Evolutionary conservation across 1,140 invertebrate species (phyloP), one percentile per base, ranked within the genome.

Genomic region (Drosophila dunni): DNA sequence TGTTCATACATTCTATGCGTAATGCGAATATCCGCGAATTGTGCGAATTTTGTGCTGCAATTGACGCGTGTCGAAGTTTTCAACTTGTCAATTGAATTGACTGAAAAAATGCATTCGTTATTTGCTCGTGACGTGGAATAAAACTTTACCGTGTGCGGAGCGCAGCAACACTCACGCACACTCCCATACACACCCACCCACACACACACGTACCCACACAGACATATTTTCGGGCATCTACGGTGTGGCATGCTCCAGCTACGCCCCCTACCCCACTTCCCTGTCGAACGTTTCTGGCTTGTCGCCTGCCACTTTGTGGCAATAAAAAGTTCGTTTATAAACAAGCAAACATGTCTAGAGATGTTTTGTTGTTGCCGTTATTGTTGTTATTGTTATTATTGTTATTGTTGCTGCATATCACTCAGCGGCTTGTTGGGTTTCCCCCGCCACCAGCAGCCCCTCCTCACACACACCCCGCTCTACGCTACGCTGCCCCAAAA

Each of bases 251-350:
- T 45, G 45, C 58, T 45, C 45, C 48, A 48, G n/a, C 36, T 29
- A 3, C 66, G 36, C 11, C 42, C 7, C n/a, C 6, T 7, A n/a
- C 9, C 40, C n/a, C 8, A 11, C 33, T 17, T 11, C 11, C 42
- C 38, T 11, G 8, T 62, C 24, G 71, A 69, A 69, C 56, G 44
- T 64, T 69, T 69, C 73, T 73, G 75, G 79, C 79, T 81, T 81
- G 74, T 78, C 75, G 75, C 78, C 75, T 56, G 73, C 75, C 79
- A 82, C 72, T 83, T 85, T 78, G 78, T 50, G 75, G 81, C 81
- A 85, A 85, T 84, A 85, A 84, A 82, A 81, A 85, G 78, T 75
- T 85, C 78, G 81, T 78, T 85, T 84, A 85, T 85, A 81, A 84
- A 76, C 74, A 76, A 84, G 79, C 81, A 84, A 79, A 83, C 80